A percentile compares a stretch with the other conserved stretches of the same genome.
phyloP scores from a whole-genome alignment of 2,113 vertebrate genomes.

The Dromiciops gliroides region DNA sequence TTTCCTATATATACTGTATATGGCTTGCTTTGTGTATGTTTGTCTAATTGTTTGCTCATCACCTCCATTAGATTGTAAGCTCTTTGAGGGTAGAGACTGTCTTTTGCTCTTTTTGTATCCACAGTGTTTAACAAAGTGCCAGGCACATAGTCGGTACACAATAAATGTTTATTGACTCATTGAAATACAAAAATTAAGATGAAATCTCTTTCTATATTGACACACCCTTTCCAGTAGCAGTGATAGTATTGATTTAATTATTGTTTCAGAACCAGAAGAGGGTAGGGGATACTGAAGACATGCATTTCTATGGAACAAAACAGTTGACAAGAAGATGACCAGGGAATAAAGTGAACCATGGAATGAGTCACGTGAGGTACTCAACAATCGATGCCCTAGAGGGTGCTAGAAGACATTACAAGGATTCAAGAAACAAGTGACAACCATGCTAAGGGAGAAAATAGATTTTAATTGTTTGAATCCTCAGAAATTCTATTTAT shows the following conservation, averaged over 20 bases:
- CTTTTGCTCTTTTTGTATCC: not conserved
- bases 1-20: not conserved
- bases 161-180: not conserved
- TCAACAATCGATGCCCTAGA: not conserved
- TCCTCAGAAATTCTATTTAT: constrained; percentile 36
- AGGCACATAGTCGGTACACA: not conserved
- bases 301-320: not conserved
- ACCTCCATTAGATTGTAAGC: not conserved
- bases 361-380: not conserved
- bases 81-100: not conserved
- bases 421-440: not conserved
- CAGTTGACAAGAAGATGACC: not conserved
- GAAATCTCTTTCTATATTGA: not conserved
- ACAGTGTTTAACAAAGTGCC: not conserved
- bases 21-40: not conserved
- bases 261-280: not conserved
- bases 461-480: not conserved
- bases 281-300: not conserved
- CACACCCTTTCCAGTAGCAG: not conserved
- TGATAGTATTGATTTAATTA: not conserved
- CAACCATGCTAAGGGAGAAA: not conserved
- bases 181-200: not conserved
- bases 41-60: not conserved
- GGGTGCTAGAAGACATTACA: not conserved
- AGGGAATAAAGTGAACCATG: not conserved